Evolutionary conservation across 1,140 invertebrate genomes (phyloP), one percentile per base, ranked within the genome.

Genomic region (Calephelis virginiensis): DNA sequence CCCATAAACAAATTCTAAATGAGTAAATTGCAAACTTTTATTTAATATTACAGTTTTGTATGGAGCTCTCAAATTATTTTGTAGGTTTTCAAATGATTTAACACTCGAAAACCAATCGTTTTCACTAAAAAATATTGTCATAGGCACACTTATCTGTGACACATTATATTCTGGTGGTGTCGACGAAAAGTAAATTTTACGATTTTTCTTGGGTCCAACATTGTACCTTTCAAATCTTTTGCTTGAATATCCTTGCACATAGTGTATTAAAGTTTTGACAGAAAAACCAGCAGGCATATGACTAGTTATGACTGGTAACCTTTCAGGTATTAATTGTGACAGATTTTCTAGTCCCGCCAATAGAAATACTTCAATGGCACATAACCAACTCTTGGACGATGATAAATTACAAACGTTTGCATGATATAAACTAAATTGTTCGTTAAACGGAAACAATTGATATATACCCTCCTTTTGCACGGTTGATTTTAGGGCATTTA

Each of bases 1-100:
- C 13, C 86, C 86, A 67, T 83, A 89, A 10, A 85, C 68, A 77
- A 85, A 89, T 67, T 89, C 86, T 60, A 88, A 71, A 71, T 89
- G 86, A 45, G 80, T 80, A 69, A 88, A 86, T 63, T 83, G 77
- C 48, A 80, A 60, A 10, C 72, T 76, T 70, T 76, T 73, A 63
- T 85, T 80, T 13, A 83, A 76, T 9, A 74, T 59, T 37, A 78
- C 66, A 64, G 68, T 72, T 9, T 71, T 74, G 38, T 75, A 65
- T 14, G 86, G 69, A 45, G 74, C 80, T 45, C 76, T 77, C 10
- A 89, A 68, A 53, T 69, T 75, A 10, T 17, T 69, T 64, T 60
- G 72, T 8, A 88, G 71, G 68, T 68, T 73, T 53, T 75, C 46
- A 0, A 81, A 74, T 70, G 84, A 82, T 59, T 78, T 66, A 0